A percentile compares a stretch with the other conserved stretches of the same genome.
phyloP scores from a whole-genome alignment of 2,888 invertebrate species.

The Papilio protenor region DNA sequence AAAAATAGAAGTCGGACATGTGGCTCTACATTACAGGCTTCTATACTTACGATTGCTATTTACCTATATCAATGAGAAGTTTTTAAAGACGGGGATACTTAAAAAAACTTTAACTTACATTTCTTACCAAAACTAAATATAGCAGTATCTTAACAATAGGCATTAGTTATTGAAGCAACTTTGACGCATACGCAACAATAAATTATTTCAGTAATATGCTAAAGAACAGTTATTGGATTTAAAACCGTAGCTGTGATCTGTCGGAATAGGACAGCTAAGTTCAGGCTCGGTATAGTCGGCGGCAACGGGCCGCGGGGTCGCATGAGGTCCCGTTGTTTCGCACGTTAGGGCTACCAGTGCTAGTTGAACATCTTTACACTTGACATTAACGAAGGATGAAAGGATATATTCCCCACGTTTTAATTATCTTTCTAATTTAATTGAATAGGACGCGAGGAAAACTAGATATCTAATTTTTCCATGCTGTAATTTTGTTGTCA shows the following conservation, averaged over 20 bases:
- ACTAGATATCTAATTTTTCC: not conserved
- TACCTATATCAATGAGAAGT: too few relatives aligned
- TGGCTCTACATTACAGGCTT: not conserved
- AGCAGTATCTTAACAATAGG: too few relatives aligned
- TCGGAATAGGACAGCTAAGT: conserved; percentile 37
- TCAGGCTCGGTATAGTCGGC: conserved; percentile 31
- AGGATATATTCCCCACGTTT: not conserved
- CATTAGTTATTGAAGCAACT: not conserved
- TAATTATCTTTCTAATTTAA: not conserved
- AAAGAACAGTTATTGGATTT: conserved; percentile 21
- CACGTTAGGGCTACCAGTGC: conserved; percentile 34
- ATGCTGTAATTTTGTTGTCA: not conserved
- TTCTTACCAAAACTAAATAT: too few relatives aligned
- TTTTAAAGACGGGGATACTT: too few relatives aligned
- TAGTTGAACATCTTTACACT: not conserved
- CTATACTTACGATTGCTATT: too few relatives aligned
- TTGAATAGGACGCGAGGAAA: not conserved
- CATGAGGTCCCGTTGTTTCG: conserved; percentile 56
- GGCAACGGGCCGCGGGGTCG: conserved; percentile 36
- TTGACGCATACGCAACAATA: not conserved
- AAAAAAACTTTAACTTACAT: too few relatives aligned
- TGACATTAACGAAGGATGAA: not conserved
- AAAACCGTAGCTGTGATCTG: conserved; percentile 28
- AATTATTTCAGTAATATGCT: not conserved
- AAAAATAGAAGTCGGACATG: not conserved